phyloP scores from a whole-genome alignment of 2,113 vertebrate genomes.

The Catharus minimus region DNA sequence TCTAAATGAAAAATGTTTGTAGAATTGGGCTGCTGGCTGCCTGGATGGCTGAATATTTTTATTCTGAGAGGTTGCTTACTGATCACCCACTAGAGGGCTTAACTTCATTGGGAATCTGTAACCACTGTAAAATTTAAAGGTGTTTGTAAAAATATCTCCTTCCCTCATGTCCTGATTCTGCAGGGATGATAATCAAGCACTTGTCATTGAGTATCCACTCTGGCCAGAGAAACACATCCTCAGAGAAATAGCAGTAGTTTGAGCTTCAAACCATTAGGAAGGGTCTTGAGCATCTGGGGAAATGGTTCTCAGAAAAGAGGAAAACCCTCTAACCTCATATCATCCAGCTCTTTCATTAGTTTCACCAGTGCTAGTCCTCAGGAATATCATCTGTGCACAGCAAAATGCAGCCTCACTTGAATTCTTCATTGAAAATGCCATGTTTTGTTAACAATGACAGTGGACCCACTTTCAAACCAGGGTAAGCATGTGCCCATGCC shows the following conservation, averaged over 20 bases:
- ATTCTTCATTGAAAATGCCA: not conserved
- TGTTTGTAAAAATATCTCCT: not conserved
- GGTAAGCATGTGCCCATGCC: not conserved
- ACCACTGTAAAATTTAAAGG: not conserved
- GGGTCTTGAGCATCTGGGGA: not conserved
- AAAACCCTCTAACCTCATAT: accelerated
- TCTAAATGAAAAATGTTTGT: not conserved
- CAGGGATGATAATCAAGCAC: not conserved
- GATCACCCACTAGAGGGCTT: conserved; percentile 46
- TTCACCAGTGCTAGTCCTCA: not conserved
- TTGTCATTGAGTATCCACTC: not conserved
- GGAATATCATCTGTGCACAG: not conserved
- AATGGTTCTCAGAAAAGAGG: not conserved
- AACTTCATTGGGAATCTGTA: not conserved
- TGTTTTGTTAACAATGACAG: not conserved
- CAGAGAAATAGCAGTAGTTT: not conserved
- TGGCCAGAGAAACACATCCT: not conserved
- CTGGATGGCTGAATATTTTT: not conserved
- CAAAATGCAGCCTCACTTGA: not conserved
- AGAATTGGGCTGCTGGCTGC: not conserved
- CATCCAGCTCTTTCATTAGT: not conserved
- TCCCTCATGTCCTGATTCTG: not conserved
- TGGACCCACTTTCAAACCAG: not conserved
- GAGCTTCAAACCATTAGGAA: not conserved
- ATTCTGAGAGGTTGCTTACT: not conserved